Evolutionary conservation across 2,113 vertebrate species (phyloP).

Genomic region (Gallinago undulata): DNA sequence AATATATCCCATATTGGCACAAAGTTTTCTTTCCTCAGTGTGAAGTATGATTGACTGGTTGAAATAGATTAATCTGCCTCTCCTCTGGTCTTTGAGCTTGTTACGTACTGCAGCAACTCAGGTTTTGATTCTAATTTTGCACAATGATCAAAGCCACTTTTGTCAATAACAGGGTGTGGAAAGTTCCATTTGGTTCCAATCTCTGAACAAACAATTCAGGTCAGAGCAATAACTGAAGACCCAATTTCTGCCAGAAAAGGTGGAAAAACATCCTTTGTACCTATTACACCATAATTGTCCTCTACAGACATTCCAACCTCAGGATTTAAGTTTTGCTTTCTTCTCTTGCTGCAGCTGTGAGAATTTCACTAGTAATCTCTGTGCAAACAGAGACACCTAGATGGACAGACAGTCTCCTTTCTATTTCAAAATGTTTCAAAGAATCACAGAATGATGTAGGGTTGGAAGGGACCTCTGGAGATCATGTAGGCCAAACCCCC

Average conservation of each 20-base stretch:
- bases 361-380: not conserved
- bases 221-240: not conserved
- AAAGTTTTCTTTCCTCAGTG: slow-evolving; percentile 4
- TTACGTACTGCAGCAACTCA: not conserved
- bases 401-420: not conserved
- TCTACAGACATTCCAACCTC: not conserved
- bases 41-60: not conserved
- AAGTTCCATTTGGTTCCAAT: not conserved
- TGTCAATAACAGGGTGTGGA: not conserved
- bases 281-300: not conserved
- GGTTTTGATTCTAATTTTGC: not conserved
- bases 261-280: not conserved
- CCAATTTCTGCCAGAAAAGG: not conserved
- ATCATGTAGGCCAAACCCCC: no score
- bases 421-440: fast-evolving
- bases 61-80: not conserved
- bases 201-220: not conserved
- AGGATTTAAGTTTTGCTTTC: not conserved
- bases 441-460: no score
- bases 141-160: not conserved
- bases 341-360: not conserved
- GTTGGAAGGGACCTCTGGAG: no score
- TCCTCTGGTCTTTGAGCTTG: not conserved
- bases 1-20: slow-evolving; percentile 20
- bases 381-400: not conserved